Base-by-base conservation (phyloP, 2,888 invertebrate genomes). In the Clostera curtula region DNA sequence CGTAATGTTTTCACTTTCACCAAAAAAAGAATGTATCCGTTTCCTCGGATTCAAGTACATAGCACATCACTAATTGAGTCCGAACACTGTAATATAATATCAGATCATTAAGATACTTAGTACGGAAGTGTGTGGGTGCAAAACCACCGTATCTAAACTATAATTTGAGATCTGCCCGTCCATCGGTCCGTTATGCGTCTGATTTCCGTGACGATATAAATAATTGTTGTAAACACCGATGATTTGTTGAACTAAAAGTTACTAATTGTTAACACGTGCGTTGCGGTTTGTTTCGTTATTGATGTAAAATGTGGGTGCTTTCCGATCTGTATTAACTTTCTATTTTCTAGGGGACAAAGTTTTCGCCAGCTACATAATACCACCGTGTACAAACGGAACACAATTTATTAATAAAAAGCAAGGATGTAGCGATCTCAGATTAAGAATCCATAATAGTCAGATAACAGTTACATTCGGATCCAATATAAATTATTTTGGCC, bases 91-190 rank as follows among this genome's bases (percentile, higher is more conserved):
- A 73, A 74, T 66, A 71, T 71, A 76, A 79, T 77, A 79, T 72
- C 67, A 65, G 69, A 71, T 72, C 75, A 77, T 82, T 77, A 80
- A 68, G 57, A 57, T 66, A 67, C 56, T 69, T 65, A 61, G 66
- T 64, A 63, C 76, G 82, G 82, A 82, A 82, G 71, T 73, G 82
- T 77, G 82, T 83, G 82, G 82, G 82, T 75, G 82, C 82, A 58
- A 79, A 79, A 82, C 64, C 74, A 73, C 79, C 82, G 76, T 75
- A 71, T 59, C 82, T 55, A 82, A 83, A 80, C 70, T 80, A 77
- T 83, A 82, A 83, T 82, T 80, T 69, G 75, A 77, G 61, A 57
- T 70, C 67, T 64, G 66, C 68, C 72, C 63, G 56, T 62, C 50
- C 57, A 50, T 54, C 45, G 61, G 54, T 45, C 73, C 72, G 73